Evolutionary conservation across 2,797 vertebrate genomes (phyloP).

Genomic region (Chloroceryle amazona): DNA sequence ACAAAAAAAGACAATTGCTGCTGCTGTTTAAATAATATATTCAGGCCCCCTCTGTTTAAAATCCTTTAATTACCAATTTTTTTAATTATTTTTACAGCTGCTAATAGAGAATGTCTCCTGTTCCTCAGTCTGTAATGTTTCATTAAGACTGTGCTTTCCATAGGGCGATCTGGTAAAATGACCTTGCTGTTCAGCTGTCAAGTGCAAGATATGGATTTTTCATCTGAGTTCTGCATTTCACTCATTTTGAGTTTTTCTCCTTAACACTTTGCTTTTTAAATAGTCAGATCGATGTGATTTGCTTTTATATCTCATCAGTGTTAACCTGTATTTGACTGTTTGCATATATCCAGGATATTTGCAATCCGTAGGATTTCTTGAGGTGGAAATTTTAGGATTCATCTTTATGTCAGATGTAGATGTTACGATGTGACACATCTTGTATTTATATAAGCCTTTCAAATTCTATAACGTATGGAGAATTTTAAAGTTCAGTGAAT

Average conservation of each 20-base stretch:
- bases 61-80: neutral
- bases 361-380: neutral
- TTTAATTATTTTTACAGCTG: neutral
- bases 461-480: neutral
- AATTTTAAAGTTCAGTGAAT: neutral
- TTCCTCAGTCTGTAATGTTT: neutral
- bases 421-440: neutral
- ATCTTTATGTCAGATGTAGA: neutral
- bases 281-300: neutral
- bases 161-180: neutral
- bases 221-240: neutral
- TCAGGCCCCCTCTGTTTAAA: neutral
- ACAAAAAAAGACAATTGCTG: neutral
- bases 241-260: neutral
- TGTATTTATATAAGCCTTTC: neutral
- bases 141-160: neutral
- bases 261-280: neutral
- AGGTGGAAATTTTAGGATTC: neutral
- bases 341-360: neutral
- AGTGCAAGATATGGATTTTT: neutral
- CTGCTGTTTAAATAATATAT: neutral
- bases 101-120: neutral
- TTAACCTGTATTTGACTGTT: neutral
- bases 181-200: neutral
- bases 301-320: neutral